Evolutionary conservation across 2,888 invertebrate genomes (phyloP), one percentile per base, ranked within the genome.

Genomic region (Pseudanteris insignis): DNA sequence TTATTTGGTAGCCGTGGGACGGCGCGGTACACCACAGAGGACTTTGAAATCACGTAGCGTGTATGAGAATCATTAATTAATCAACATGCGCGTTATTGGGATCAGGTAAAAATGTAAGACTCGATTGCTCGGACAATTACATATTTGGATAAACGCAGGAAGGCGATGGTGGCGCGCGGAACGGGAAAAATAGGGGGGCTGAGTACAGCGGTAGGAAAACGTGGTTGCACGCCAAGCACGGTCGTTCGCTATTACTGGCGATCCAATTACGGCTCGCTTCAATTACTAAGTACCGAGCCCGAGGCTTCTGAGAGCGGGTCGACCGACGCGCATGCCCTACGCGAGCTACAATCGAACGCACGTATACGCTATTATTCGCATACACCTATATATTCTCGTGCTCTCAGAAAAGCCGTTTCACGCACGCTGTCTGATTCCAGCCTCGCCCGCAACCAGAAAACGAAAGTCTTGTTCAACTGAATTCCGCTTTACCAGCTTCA

Each of bases 181-280:
- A 25, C 33, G 8, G 11, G 24, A 21, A 24, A 25, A 10, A 14
- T 13, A 24, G 0, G 13, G 1, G 21, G 34, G 11, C n/a, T 11
- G 18, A 14, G 37, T 11, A n/a, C n/a, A 24, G 29, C 26, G 7
- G 57, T 30, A 41, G 43, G 36, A 36, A 30, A 50, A 37, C 34
- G 32, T 24, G 41, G 40, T 21, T 28, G 51, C 48, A 34, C 30
- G 32, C 33, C 44, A 41, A 47, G 59, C 46, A 46, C 54, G 48
- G 48, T 51, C 12, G 43, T 34, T 58, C 41, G 58, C 55, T 54
- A 64, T 64, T 61, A 61, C 55, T 50, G 60, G 58, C 64, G 61
- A 62, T 64, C 61, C 54, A 64, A 64, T 64, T 64, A 64, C 64
- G 54, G 37, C 18, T 64, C 50, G 51, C 50, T 61, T 64, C 61